Base-by-base conservation (phyloP, 2,888 invertebrate species). In the Mimachlamys varia region DNA sequence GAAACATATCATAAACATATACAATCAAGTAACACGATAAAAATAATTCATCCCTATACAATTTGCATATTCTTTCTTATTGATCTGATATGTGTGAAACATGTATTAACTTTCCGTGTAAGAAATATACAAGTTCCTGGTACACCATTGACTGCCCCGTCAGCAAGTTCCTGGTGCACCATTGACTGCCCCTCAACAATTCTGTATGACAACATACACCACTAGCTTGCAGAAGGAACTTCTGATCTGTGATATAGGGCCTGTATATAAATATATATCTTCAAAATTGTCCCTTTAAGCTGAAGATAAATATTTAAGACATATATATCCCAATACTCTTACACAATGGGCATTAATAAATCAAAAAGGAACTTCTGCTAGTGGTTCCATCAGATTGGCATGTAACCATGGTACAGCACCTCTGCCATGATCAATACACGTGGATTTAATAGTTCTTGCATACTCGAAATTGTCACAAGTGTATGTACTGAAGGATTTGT, bases 11-110 rank as follows among this genome's bases (percentile, higher is more conserved):
- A 27, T 44, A 44, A 7, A 44, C 44, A 44, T 44, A 7, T 44
- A 44, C 44, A 44, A 44, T 44, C 44, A 44, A 44, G 4, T 19
- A 12, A 33, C 15, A 76, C 33, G 27, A 76, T 76, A 76, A 76
- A 76, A 76, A 76, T 76, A 76, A 76, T 76, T 76, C 76, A 76
- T 76, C 33, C 13, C 76, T 76, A 4, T 58, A 27, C 76, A 76
- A 33, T 58, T 76, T 76, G 76, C 76, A 76, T 76, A 76, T 76
- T 0, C 10, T 76, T 76, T 33, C 33, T 76, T 33, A 76, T 33
- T 76, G 10, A 76, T 27, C 27, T 76, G 76, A 76, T 76, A 33
- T 62, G 22, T 62, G n/a, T 62, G n/a, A 76, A 76, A 33, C 13
- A 7, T 33, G 33, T 76, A 33, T 12, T 33, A 76, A 33, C 5